Conservation (phyloP, 2,113 vertebrate genomes). For the Blennius ocellaris region DNA sequence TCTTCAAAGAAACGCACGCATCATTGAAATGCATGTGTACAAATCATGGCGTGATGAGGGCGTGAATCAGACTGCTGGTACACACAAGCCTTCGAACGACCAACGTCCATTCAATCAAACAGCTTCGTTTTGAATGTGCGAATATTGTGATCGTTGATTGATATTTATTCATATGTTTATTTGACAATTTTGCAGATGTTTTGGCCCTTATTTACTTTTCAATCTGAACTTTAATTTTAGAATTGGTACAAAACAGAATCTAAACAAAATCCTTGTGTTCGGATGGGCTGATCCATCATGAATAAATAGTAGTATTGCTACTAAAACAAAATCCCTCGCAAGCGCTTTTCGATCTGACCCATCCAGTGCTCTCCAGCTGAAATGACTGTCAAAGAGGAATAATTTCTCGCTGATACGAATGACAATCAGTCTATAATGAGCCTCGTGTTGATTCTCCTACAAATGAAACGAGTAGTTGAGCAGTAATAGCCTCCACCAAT, state of each 20-base stretch:
- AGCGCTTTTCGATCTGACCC: not conserved
- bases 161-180: not conserved
- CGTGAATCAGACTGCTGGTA: not conserved
- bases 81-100: not conserved
- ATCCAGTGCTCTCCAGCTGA: not conserved
- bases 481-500: slow-evolving; percentile 11
- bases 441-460: slow-evolving; percentile 7
- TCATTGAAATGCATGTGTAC: slow-evolving; percentile 36
- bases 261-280: not conserved
- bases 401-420: slow-evolving; percentile 21
- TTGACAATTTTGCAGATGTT: slow-evolving; percentile 3
- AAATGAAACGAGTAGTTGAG: slow-evolving; percentile 24
- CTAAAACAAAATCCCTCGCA: too few relatives aligned
- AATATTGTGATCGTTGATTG: too few relatives aligned
- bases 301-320: too few relatives aligned
- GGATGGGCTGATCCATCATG: not conserved
- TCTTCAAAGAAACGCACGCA: slow-evolving; percentile 32
- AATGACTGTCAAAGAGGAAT: slow-evolving; percentile 10
- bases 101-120: not conserved
- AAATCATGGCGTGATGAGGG: slow-evolving; percentile 1
- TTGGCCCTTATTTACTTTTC: not conserved
- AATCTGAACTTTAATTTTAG: not conserved
- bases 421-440: slow-evolving; percentile 16
- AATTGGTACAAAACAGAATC: not conserved
- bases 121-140: not conserved